Percentiles rank a stretch among this genome's conserved stretches.
These are phyloP conservation scores for Thaumatotibia leucotreta DNA, from an alignment of 1,140 invertebrate species.

Conservation along the genomic window DNA sequence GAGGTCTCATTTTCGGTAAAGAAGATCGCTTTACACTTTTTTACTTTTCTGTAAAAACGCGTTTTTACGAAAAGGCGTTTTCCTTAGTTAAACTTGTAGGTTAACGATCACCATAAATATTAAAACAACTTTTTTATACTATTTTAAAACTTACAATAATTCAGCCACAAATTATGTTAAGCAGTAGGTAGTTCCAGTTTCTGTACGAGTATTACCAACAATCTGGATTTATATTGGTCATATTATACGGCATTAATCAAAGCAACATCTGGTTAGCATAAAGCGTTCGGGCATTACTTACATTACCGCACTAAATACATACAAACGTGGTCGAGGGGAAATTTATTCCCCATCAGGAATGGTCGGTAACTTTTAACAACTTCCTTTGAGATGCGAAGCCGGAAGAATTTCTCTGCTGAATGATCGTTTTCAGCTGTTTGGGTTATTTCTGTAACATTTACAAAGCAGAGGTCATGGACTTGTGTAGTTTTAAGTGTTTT, in stretches of 20 bases:
- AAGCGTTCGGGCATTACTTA: not conserved
- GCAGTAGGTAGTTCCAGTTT: no score
- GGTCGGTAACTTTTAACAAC: slow-evolving; percentile 5
- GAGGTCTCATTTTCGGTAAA: not conserved
- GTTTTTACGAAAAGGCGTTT: no score
- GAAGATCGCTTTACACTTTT: no score
- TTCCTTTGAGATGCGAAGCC: not conserved
- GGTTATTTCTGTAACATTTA: not conserved
- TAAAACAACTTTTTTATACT: no score
- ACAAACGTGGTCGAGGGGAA: not conserved
- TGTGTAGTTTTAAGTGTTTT: not conserved
- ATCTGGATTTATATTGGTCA: not conserved
- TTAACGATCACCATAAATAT: no score
- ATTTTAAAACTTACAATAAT: not conserved
- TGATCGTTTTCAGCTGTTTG: slow-evolving; percentile 2
- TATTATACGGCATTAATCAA: not conserved
- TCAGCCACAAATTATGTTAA: not conserved
- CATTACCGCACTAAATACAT: not conserved
- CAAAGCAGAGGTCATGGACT: not conserved
- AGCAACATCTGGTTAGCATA: slow-evolving; percentile 7
- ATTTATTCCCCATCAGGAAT: not conserved
- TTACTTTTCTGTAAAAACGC: no score
- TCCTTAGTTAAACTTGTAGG: no score
- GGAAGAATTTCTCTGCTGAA: not conserved
- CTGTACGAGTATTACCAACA: not conserved